These are phyloP conservation scores for Pinna nobilis DNA, from an alignment of 1,140 invertebrate genomes.

Conservation along the genomic window DNA sequence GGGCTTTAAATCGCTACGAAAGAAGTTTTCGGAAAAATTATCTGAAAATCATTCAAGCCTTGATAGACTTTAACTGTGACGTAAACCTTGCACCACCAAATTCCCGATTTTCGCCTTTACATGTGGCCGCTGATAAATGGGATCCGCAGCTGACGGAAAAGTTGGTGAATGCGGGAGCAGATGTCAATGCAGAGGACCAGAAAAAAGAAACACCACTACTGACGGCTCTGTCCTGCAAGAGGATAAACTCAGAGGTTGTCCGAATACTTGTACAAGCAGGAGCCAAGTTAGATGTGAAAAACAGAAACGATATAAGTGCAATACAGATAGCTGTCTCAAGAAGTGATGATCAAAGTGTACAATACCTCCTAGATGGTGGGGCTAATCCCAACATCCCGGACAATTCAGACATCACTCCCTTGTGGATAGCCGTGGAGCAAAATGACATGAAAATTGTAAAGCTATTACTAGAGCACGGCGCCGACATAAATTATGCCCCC, in stretches of 20 bases:
- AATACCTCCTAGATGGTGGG: slow-evolving; percentile 48
- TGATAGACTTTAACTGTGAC: slow-evolving; percentile 50
- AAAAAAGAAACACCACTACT: slow-evolving; percentile 49
- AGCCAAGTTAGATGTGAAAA: slow-evolving; percentile 48
- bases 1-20: slow-evolving; percentile 52
- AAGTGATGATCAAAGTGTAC: slow-evolving; percentile 52
- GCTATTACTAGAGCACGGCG: slow-evolving; percentile 42
- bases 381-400: slow-evolving; percentile 51
- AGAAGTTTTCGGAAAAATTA: slow-evolving; percentile 43
- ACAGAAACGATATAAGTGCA: slow-evolving; percentile 37
- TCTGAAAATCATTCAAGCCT: slow-evolving; percentile 46
- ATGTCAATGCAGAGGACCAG: slow-evolving; percentile 49
- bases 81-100: slow-evolving; percentile 49
- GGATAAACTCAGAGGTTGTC: slow-evolving; percentile 47
- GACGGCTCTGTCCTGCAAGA: slow-evolving; percentile 42
- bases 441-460: slow-evolving; percentile 46
- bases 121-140: slow-evolving; percentile 51
- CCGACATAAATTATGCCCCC: slow-evolving; percentile 38
- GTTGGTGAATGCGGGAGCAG: slow-evolving; percentile 50
- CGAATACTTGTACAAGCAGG: slow-evolving; percentile 53
- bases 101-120: slow-evolving; percentile 52
- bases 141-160: slow-evolving; percentile 35
- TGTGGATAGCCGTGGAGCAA: slow-evolving; percentile 51
- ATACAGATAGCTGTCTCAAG: slow-evolving; percentile 57
- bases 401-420: slow-evolving; percentile 43